Conservation (phyloP, 2,888 invertebrate species). For the Spodoptera littoralis region DNA sequence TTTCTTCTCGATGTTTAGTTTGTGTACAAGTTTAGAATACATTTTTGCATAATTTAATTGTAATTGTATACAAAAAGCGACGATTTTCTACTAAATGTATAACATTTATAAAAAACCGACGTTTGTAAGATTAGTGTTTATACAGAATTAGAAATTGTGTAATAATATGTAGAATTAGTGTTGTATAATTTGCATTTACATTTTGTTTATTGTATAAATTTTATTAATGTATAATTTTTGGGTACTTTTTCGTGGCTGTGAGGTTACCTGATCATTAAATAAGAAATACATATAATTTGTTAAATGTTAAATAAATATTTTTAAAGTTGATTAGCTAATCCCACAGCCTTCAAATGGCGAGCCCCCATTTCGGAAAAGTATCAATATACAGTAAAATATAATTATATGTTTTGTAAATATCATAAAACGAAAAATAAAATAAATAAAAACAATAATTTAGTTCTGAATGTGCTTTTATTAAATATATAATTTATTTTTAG, state of each 20-base stretch:
- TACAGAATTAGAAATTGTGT: constrained; percentile 41
- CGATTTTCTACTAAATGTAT: constrained; percentile 42
- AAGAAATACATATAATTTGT: constrained; percentile 37
- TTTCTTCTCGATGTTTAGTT: constrained; percentile 3
- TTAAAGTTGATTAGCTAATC: constrained; percentile 70
- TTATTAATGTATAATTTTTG: constrained; percentile 41
- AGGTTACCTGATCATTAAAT: constrained; percentile 68
- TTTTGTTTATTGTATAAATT: constrained; percentile 47
- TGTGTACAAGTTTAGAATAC: too few species aligned
- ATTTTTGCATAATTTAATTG: constrained; percentile 6
- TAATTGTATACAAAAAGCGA: constrained; percentile 27
- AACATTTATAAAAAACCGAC: constrained; percentile 41
- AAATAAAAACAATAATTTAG: constrained; percentile 31
- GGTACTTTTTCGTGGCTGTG: constrained; percentile 78
- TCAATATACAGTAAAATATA: constrained; percentile 37
- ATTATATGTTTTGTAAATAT: constrained; percentile 55
- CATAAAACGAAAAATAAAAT: constrained; percentile 23
- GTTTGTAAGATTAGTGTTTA: constrained; percentile 21
- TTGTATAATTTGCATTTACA: constrained; percentile 50
- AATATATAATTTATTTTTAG: constrained; percentile 44
- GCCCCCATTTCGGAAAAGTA: constrained; percentile 85
- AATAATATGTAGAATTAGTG: constrained; percentile 38
- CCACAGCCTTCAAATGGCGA: constrained; percentile 78
- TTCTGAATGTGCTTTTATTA: constrained; percentile 56
- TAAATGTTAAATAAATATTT: constrained; percentile 48